Percentiles rank a stretch among this genome's conserved stretches.
phyloP scores from a whole-genome alignment of 2,888 invertebrate species.

The Rhagonycha lutea region DNA sequence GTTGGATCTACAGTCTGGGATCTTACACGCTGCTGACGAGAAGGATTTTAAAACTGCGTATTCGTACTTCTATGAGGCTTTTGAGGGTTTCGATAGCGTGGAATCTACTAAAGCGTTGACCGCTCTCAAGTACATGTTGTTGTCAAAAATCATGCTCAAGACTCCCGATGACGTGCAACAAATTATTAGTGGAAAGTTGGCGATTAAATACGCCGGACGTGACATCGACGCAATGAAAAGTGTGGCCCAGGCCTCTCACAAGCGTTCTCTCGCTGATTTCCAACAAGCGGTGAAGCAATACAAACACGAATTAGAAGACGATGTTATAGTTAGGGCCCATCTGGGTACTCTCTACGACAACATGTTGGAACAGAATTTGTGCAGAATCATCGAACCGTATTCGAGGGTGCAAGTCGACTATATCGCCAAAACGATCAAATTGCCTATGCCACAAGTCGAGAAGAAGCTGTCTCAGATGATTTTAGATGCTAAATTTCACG shows the following conservation, averaged over 20 bases:
- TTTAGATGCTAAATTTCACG: slow-evolving; percentile 95
- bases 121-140: slow-evolving; percentile 98
- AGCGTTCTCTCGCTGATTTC: slow-evolving; percentile 96
- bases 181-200: slow-evolving; percentile 94
- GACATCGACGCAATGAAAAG: slow-evolving; percentile 98
- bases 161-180: slow-evolving; percentile 95
- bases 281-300: slow-evolving; percentile 86
- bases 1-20: slow-evolving; percentile 95
- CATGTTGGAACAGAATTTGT: slow-evolving; percentile 98
- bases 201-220: slow-evolving; percentile 92
- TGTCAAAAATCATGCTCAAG: slow-evolving; percentile 98
- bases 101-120: slow-evolving; percentile 89
- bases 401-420: slow-evolving; percentile 94
- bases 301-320: slow-evolving; percentile 88
- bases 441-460: slow-evolving; percentile 91
- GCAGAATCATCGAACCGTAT: slow-evolving; percentile 98
- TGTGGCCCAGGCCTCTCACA: slow-evolving; percentile 94
- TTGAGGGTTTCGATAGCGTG: slow-evolving; percentile 97
- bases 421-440: slow-evolving; percentile 87
- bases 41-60: slow-evolving; percentile 99
- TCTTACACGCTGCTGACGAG: slow-evolving; percentile 99
- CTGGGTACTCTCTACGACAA: slow-evolving; percentile 96
- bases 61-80: slow-evolving; percentile 99
- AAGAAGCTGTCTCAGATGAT: slow-evolving; percentile 99
- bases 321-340: slow-evolving; percentile 96